Evolutionary conservation across 2,888 invertebrate species (phyloP).

Genomic region (Carabus problematicus): DNA sequence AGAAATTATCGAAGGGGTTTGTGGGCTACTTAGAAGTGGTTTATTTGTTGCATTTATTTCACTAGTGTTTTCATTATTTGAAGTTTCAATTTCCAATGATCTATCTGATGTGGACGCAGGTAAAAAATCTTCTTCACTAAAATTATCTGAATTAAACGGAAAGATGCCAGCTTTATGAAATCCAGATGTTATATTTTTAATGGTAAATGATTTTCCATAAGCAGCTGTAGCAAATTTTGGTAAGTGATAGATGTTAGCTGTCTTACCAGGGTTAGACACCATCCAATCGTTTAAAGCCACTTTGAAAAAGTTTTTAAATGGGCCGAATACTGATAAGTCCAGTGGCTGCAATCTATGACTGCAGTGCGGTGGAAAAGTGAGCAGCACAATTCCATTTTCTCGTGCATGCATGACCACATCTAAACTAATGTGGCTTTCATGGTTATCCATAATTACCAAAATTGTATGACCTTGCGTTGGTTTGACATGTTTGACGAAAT

Average conservation of each 20-base stretch:
- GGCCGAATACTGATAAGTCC: conserved; percentile 45
- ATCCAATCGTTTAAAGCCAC: conserved; percentile 48
- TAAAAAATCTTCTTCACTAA: no score
- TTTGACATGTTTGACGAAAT: conserved; percentile 4
- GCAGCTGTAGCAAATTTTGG: no score
- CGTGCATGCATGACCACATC: conserved; percentile 48
- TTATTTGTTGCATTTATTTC: no score
- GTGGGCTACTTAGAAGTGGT: no score
- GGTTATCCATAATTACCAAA: conserved; percentile 34
- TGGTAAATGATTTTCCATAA: neutral
- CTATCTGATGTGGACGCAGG: no score
- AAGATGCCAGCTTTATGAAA: no score
- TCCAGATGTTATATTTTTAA: neutral
- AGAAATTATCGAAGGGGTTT: neutral
- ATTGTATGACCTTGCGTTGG: conserved; percentile 4
- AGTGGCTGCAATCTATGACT: conserved; percentile 50
- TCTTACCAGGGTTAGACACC: conserved; percentile 45
- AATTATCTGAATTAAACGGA: no score
- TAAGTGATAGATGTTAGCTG: no score
- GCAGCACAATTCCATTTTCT: conserved; percentile 51
- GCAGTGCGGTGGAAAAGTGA: conserved; percentile 54
- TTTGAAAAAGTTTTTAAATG: conserved; percentile 51
- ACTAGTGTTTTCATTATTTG: no score
- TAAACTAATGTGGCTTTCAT: conserved; percentile 37
- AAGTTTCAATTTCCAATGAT: neutral